Evolutionary conservation across 2,797 vertebrate genomes (phyloP).

Genomic region (Acrossocheilus wenchowensis): DNA sequence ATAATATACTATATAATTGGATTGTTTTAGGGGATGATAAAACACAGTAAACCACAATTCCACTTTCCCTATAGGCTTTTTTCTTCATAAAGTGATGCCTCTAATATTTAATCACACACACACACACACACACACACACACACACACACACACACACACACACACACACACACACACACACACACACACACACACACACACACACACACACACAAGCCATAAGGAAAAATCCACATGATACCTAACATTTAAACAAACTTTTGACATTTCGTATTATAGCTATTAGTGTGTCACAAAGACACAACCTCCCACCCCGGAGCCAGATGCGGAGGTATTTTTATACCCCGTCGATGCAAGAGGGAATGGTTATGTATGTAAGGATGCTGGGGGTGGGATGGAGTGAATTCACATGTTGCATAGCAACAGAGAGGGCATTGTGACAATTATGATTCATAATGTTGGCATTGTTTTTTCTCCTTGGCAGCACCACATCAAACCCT

Average conservation of each 20-base stretch:
- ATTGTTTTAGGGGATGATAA: neutral
- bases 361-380: slow-evolving; percentile 17
- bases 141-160: neutral
- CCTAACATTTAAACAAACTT: slow-evolving; percentile 50
- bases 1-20: neutral
- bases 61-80: neutral
- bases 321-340: slow-evolving; percentile 42
- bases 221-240: slow-evolving; percentile 6
- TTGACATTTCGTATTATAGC: slow-evolving; percentile 55
- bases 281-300: slow-evolving; percentile 44
- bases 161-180: neutral
- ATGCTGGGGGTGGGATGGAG: slow-evolving; percentile 23
- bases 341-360: slow-evolving; percentile 2
- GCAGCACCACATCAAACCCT: slow-evolving; percentile 21
- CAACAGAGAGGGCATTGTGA: slow-evolving; percentile 55
- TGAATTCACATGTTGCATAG: slow-evolving; percentile 59
- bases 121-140: neutral
- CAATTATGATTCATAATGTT: slow-evolving; percentile 56
- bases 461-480: slow-evolving; percentile 32
- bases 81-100: neutral
- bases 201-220: neutral
- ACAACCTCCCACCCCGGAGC: slow-evolving; percentile 8
- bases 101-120: neutral
- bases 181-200: too few species aligned
- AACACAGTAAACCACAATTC: neutral